phyloP scores from a whole-genome alignment of 1,140 invertebrate genomes.

The Nephila pilipes region DNA sequence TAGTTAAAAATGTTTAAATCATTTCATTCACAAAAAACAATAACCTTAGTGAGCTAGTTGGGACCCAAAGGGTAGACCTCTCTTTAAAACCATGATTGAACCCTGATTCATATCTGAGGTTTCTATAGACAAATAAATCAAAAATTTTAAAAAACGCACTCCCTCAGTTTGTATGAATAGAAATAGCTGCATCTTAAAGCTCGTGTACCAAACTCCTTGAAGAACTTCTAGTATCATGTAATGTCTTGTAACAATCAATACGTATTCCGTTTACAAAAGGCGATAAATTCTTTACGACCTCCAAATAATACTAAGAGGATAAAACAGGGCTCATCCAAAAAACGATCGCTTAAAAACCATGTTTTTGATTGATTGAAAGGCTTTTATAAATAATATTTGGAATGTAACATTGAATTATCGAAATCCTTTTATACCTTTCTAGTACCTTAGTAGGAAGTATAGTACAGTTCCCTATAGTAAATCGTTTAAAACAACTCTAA shows the following conservation, averaged over 20 bases:
- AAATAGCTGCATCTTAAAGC: no score
- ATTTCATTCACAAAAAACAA: no score
- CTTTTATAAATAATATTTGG: conserved; percentile 32
- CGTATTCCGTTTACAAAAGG: neutral
- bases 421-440: conserved; percentile 6
- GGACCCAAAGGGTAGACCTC: no score
- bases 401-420: conserved; percentile 31
- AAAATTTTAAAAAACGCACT: no score
- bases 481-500: conserved; percentile 35
- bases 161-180: no score
- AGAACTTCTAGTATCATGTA: neutral
- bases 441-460: neutral
- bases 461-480: neutral
- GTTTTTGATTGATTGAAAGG: conserved; percentile 13
- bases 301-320: neutral
- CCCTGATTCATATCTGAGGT: no score
- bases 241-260: neutral
- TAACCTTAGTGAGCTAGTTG: no score
- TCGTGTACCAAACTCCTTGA: neutral
- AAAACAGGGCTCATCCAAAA: neutral
- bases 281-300: neutral
- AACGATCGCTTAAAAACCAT: neutral
- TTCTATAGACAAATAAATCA: no score
- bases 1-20: no score
- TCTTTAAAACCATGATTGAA: no score